Evolutionary conservation across 2,888 invertebrate species (phyloP).

Genomic region (Trichogramma evanescens): DNA sequence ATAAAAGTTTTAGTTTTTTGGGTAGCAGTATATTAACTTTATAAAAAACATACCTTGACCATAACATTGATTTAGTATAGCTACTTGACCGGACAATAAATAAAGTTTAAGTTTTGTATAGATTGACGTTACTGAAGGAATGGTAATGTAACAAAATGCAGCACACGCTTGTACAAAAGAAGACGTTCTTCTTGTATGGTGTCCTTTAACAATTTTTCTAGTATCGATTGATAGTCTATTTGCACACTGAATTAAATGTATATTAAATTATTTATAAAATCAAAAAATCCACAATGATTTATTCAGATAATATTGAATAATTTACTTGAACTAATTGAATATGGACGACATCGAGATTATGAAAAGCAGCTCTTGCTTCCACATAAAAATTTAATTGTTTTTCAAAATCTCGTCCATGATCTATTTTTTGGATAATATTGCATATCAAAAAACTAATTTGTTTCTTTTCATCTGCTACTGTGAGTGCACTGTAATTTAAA

Average conservation of each 20-base stretch:
- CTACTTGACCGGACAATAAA: conserved; percentile 80
- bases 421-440: conserved; percentile 70
- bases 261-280: background rate
- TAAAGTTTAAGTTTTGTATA: conserved; percentile 76
- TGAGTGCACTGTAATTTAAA: conserved; percentile 63
- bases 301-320: background rate
- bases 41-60: conserved; percentile 67
- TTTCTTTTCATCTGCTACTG: conserved; percentile 86
- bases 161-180: conserved; percentile 89
- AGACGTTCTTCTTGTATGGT: conserved; percentile 72
- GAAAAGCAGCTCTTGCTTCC: conserved; percentile 82
- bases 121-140: conserved; percentile 86
- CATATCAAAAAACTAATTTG: conserved; percentile 79
- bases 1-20: background rate
- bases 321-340: conserved; percentile 75
- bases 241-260: conserved; percentile 57
- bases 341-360: conserved; percentile 83
- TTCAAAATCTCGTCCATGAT: conserved; percentile 81
- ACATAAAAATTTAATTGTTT: conserved; percentile 90
- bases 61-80: conserved; percentile 80
- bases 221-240: conserved; percentile 70
- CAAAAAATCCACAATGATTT: background rate
- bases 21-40: background rate
- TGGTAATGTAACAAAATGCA: conserved; percentile 92
- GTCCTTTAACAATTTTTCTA: conserved; percentile 61